Base-by-base conservation (phyloP, 1,140 invertebrate genomes). In the Tachypleus tridentatus region DNA sequence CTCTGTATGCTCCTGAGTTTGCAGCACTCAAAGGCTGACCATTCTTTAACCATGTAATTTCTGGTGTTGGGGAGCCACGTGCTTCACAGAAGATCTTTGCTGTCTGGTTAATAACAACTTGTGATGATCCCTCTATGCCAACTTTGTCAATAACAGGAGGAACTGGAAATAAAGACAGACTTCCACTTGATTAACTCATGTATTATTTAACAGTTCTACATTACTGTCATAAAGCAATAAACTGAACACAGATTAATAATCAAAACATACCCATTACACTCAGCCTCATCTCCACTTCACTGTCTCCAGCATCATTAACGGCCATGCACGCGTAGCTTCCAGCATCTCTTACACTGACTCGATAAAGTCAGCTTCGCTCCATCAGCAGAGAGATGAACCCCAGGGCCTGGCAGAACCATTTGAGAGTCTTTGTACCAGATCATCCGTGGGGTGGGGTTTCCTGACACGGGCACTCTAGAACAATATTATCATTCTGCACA, bases 31-130 rank as follows among this genome's bases (percentile, higher is more conserved):
- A 81, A 8, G 79, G 80, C 48, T 80, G 79, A 11, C 83, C 84
- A 74, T 91, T 84, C 74, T 88, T 89, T 10, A 81, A 80, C 89
- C 89, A 92, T 2, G 85, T 86, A 65, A 90, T 86, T 64, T 85
- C 88, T 3, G 88, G 87, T 47, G 79, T 81, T 0, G 88, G 87
- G 72, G 86, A 85, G n/a, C 88, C 86, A 80, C 63, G 54, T 54
- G 49, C 66, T 54, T 67, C 57, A 49, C 69, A 70, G 50, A 29
- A 49, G 4, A 70, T 58, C 49, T 58, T 58, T 8, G 68, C 60
- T 29, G 69, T 62, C 5, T 67, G 63, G 51, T 67, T 62, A 0
- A 52, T 56, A 3, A 68, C 49, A 8, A 64, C 57, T 50, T 56
- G n/a, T 10, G 48, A 10, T 8, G 47, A n/a, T 11, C 50, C 60